These are phyloP conservation scores for Leucopsar rothschildi DNA, from an alignment of 2,113 vertebrate genomes.

Conservation along the genomic window DNA sequence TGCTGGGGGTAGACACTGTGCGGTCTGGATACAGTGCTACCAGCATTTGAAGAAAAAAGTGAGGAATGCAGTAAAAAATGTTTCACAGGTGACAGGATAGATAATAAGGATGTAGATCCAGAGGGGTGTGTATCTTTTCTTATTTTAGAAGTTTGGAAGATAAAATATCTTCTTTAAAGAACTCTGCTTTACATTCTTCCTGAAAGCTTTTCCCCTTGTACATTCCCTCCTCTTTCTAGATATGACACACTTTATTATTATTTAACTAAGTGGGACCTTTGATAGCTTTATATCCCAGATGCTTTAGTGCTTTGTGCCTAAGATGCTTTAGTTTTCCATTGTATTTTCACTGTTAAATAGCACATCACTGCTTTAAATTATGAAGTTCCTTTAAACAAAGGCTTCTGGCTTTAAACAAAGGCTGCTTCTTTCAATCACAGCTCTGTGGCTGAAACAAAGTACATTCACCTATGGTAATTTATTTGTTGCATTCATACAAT, in stretches of 20 bases:
- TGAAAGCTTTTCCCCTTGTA: neutral
- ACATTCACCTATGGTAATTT: neutral
- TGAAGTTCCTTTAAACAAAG: neutral
- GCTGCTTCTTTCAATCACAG: neutral
- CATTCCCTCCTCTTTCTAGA: neutral
- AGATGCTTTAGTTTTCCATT: neutral
- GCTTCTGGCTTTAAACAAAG: no score
- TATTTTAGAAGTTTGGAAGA: neutral
- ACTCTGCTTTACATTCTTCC: neutral
- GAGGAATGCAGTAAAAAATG: neutral
- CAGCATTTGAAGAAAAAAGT: neutral
- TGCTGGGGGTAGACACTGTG: neutral
- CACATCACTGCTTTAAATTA: neutral
- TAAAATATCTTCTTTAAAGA: neutral
- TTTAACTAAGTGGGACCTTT: neutral
- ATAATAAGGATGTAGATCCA: neutral
- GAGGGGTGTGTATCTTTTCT: neutral
- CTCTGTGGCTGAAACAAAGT: neutral
- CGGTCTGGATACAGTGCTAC: neutral
- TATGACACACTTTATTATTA: neutral
- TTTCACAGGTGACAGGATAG: neutral
- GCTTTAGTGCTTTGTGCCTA: neutral
- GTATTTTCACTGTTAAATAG: neutral
- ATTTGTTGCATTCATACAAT: neutral
- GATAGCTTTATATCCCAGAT: neutral